phyloP scores from a whole-genome alignment of 2,113 vertebrate genomes.

The Choloepus hoffmanni region DNA sequence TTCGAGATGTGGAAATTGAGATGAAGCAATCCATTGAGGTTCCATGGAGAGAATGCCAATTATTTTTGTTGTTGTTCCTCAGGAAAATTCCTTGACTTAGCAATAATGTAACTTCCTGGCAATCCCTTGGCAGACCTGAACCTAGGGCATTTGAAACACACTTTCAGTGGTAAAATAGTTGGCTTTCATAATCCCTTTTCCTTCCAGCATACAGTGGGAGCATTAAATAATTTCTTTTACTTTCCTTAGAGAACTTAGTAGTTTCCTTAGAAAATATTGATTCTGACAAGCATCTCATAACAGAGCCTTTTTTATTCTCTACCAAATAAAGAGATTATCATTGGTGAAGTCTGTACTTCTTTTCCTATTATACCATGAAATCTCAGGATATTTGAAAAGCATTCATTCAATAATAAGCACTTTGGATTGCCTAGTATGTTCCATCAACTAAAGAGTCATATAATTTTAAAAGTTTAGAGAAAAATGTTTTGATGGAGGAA shows the following conservation, averaged over 20 bases:
- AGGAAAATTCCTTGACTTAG: slow-evolving; percentile 74
- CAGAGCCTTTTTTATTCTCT: neutral
- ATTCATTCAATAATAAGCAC: neutral
- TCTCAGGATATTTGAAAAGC: neutral
- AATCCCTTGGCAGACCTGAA: slow-evolving; percentile 38
- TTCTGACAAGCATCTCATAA: neutral
- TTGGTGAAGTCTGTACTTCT: neutral
- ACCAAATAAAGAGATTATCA: neutral
- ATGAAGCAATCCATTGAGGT: slow-evolving; percentile 69
- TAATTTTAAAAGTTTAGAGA: slow-evolving; percentile 18
- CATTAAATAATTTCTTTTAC: slow-evolving; percentile 38
- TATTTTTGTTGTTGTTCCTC: slow-evolving; percentile 59
- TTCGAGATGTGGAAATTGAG: slow-evolving; percentile 55
- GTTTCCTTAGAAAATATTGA: neutral
- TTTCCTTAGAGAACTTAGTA: neutral
- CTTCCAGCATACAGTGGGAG: slow-evolving; percentile 5
- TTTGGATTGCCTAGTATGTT: neutral
- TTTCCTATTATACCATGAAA: neutral
- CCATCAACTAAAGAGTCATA: neutral
- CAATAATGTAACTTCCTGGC: slow-evolving; percentile 66
- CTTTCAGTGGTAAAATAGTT: slow-evolving; percentile 38
- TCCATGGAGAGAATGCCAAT: slow-evolving; percentile 61
- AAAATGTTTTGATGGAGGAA: neutral
- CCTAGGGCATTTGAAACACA: slow-evolving; percentile 6
- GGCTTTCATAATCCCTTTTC: neutral